These are phyloP conservation scores for Thera britannica DNA, from an alignment of 2,888 invertebrate genomes.

Conservation along the genomic window DNA sequence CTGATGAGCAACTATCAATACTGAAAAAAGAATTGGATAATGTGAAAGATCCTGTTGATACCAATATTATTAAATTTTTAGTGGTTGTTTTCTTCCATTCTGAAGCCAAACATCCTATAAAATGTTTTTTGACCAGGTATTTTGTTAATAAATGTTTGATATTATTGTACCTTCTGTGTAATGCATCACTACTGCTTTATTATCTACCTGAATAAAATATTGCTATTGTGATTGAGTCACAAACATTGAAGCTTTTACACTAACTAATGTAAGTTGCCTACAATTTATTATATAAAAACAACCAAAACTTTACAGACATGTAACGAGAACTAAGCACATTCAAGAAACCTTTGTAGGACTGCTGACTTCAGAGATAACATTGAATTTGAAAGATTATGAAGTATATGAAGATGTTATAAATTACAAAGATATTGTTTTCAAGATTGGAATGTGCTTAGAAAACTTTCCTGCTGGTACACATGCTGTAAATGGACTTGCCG, in stretches of 20 bases:
- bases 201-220: no score
- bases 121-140: slow-evolving; percentile 70
- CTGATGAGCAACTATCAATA: slow-evolving; percentile 61
- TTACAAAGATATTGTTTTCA: slow-evolving; percentile 52
- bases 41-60: slow-evolving; percentile 33
- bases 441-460: slow-evolving; percentile 63
- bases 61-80: slow-evolving; percentile 54
- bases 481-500: slow-evolving; percentile 55
- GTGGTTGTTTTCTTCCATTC: slow-evolving; percentile 63
- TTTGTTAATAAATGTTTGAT: not conserved
- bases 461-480: slow-evolving; percentile 65
- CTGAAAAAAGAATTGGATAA: slow-evolving; percentile 56
- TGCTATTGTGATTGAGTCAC: no score
- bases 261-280: no score
- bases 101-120: slow-evolving; percentile 71
- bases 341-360: slow-evolving; percentile 55
- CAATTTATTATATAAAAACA: not conserved
- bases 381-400: slow-evolving; percentile 26
- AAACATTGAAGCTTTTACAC: no score
- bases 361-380: slow-evolving; percentile 51
- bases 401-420: not conserved
- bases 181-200: no score
- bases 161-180: no score
- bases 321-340: slow-evolving; percentile 57
- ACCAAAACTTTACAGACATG: slow-evolving; percentile 54